phyloP scores from a whole-genome alignment of 2,888 invertebrate genomes.

The Sialis lutaria region DNA sequence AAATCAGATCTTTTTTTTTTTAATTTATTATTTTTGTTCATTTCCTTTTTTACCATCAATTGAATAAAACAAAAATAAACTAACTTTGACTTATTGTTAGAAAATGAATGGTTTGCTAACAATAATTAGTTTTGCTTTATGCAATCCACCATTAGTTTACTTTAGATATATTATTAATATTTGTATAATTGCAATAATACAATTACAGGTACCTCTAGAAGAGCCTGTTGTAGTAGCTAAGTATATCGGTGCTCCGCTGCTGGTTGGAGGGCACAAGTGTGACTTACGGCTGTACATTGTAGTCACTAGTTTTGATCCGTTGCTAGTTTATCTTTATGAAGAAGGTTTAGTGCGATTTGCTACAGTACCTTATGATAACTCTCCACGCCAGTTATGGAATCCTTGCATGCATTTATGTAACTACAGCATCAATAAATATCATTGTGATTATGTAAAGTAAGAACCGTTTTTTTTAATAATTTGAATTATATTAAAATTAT shows the following conservation, averaged over 20 bases:
- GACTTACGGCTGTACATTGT: constrained; percentile 89
- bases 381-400: constrained; percentile 85
- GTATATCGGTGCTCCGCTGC: constrained; percentile 70
- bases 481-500: no score
- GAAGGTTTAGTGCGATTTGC: constrained; percentile 93
- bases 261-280: constrained; percentile 90
- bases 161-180: no score
- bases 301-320: constrained; percentile 87
- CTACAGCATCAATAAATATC: constrained; percentile 96
- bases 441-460: constrained; percentile 87
- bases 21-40: no score
- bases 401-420: constrained; percentile 96
- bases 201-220: constrained; percentile 64
- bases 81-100: no score
- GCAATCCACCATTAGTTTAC: no score
- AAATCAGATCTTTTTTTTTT: no score
- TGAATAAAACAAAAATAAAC: no score
- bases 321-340: constrained; percentile 87
- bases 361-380: constrained; percentile 83
- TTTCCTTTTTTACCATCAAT: no score
- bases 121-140: no score
- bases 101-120: no score
- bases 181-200: no score
- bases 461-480: constrained; percentile 24
- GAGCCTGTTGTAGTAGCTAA: constrained; percentile 83